Evolutionary conservation across 2,888 invertebrate species (phyloP).

Genomic region (Prionchulus punctatus): DNA sequence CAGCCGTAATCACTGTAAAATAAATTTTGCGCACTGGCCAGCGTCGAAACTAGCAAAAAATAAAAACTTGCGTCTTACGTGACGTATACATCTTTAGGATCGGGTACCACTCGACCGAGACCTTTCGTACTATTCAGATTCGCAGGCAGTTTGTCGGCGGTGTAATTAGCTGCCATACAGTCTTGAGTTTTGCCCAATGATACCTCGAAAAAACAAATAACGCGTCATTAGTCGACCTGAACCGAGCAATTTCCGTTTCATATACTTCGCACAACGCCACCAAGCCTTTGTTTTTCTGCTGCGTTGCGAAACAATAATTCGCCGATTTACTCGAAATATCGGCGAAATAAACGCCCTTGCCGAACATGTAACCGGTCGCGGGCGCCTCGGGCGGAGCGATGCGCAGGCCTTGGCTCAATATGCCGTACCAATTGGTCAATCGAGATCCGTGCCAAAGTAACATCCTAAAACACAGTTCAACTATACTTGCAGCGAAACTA

Average conservation of each 20-base stretch:
- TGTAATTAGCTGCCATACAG: conserved; percentile 33
- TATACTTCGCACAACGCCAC: conserved; percentile 38
- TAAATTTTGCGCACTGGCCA: too few species aligned
- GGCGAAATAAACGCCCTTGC: conserved; percentile 42
- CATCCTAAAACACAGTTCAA: conserved; percentile 24
- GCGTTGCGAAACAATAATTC: conserved; percentile 39
- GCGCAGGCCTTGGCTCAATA: conserved; percentile 38
- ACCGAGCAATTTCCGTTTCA: neutral
- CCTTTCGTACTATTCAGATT: conserved; percentile 37
- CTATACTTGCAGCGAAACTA: too few species aligned
- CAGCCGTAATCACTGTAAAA: conserved; percentile 22
- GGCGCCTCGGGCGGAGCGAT: conserved; percentile 43
- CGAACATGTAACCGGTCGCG: conserved; percentile 29
- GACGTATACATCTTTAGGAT: conserved; percentile 17
- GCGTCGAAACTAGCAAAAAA: too few species aligned
- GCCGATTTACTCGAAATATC: conserved; percentile 42
- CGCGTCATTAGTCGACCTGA: neutral
- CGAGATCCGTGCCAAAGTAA: conserved; percentile 42
- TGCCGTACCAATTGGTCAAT: conserved; percentile 40
- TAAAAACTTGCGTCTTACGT: too few species aligned
- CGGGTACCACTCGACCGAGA: conserved; percentile 33
- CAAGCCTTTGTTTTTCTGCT: conserved; percentile 33
- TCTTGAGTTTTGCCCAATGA: conserved; percentile 34
- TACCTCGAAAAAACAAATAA: conserved; percentile 14
- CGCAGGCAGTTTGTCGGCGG: conserved; percentile 33